Conservation (phyloP, 2,797 vertebrate genomes). For the Phoeniculus purpureus region DNA sequence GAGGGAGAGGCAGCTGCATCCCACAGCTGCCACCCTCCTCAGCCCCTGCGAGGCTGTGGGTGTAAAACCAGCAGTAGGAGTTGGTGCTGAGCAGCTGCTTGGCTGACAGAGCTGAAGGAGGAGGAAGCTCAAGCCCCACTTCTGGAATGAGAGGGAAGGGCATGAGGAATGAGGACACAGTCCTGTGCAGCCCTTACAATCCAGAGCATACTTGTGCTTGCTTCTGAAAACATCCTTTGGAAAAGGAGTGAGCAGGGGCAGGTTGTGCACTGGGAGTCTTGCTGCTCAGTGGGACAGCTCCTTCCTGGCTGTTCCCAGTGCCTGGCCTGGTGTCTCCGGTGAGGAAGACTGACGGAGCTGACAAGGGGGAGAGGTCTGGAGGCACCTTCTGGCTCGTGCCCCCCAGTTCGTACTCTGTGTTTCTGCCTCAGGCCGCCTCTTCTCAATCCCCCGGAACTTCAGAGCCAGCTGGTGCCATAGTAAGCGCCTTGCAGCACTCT, state of each 20-base stretch:
- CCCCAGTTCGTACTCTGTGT: accelerated
- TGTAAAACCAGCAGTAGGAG: accelerated
- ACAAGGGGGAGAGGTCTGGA: background rate
- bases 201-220: background rate
- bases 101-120: background rate
- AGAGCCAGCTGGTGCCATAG: background rate
- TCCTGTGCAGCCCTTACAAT: background rate
- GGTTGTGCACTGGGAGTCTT: background rate
- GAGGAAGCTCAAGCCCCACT: background rate
- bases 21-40: background rate
- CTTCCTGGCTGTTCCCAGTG: background rate
- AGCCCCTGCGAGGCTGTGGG: background rate
- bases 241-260: background rate
- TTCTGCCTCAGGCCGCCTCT: background rate
- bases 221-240: background rate
- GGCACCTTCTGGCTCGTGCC: accelerated
- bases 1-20: background rate
- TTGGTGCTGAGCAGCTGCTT: background rate
- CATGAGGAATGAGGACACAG: background rate
- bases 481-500: background rate
- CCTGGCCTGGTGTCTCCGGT: background rate
- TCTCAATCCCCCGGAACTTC: accelerated
- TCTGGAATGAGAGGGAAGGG: background rate
- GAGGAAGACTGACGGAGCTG: background rate
- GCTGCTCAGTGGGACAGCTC: background rate